Conservation (phyloP, 2,113 vertebrate genomes). For the Ammodytes dubius region DNA sequence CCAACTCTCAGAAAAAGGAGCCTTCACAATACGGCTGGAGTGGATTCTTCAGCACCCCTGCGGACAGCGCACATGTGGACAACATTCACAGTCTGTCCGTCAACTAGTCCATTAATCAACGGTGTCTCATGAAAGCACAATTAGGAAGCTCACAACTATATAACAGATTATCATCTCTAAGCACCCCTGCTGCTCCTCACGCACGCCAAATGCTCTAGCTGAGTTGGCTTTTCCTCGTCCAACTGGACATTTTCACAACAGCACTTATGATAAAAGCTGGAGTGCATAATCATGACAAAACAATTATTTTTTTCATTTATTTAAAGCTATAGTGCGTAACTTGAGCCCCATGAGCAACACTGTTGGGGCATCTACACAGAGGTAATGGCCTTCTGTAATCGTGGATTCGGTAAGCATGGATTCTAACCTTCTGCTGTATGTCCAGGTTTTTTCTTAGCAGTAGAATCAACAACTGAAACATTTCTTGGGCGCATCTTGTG, state of each 20-base stretch:
- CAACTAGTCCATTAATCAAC: slow-evolving; percentile 79
- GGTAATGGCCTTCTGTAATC: too few species aligned
- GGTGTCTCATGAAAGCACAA: slow-evolving; percentile 75
- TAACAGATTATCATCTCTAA: slow-evolving; percentile 66
- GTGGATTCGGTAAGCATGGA: too few species aligned
- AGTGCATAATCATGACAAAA: slow-evolving; percentile 40
- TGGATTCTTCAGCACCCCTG: slow-evolving; percentile 83
- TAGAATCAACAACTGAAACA: too few species aligned
- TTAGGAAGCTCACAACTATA: slow-evolving; percentile 65
- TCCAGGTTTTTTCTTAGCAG: too few species aligned
- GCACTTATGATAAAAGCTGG: slow-evolving; percentile 26
- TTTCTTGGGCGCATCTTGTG: too few species aligned
- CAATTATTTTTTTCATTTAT: slow-evolving; percentile 13
- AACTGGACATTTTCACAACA: slow-evolving; percentile 28
- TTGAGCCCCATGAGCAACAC: too few species aligned
- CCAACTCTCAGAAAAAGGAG: slow-evolving; percentile 64
- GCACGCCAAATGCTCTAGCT: slow-evolving; percentile 16
- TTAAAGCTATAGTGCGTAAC: neutral
- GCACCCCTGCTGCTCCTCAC: slow-evolving; percentile 42
- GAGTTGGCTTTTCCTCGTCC: neutral
- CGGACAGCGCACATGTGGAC: slow-evolving; percentile 80
- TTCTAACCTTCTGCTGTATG: too few species aligned
- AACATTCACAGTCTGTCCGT: slow-evolving; percentile 78
- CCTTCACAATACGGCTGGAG: slow-evolving; percentile 78
- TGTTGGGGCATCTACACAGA: too few species aligned